A percentile compares a stretch with the other conserved stretches of the same genome.
These are phyloP conservation scores for Anagyrus pseudococci DNA, from an alignment of 2,888 invertebrate species.

Conservation along the genomic window DNA sequence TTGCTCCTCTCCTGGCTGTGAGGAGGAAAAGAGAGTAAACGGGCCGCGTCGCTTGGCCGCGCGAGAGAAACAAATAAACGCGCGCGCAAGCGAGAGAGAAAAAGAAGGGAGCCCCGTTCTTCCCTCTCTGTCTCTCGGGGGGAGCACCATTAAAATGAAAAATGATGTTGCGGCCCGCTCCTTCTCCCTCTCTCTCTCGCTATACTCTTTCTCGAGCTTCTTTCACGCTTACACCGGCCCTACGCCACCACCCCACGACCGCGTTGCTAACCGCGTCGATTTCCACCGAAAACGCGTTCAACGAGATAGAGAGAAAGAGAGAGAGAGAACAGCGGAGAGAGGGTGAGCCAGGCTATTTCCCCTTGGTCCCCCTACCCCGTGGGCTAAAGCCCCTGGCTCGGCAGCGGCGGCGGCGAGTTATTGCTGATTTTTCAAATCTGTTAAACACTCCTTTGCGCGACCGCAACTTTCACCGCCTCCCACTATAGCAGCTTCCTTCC, in stretches of 20 bases:
- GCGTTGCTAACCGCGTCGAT: no score
- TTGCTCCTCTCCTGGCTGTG: constrained; percentile 23
- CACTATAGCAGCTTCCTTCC: neutral
- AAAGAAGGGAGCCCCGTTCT: constrained; percentile 42
- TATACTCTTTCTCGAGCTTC: constrained; percentile 3
- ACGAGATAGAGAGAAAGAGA: no score
- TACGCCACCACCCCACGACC: constrained; percentile 10
- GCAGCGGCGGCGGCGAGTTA: constrained; percentile 43
- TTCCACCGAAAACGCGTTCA: constrained; percentile 31
- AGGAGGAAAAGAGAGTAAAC: constrained; percentile 41
- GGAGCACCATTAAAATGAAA: constrained; percentile 62
- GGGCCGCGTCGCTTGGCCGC: no score
- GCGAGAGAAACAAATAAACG: constrained; percentile 52
- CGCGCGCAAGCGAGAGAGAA: constrained; percentile 42
- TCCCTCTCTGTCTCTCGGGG: no score
- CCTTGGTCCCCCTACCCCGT: no score
- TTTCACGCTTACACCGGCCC: constrained; percentile 8
- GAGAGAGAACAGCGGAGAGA: no score
- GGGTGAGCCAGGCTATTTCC: no score
- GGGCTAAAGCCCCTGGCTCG: no score
- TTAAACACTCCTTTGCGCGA: constrained; percentile 52
- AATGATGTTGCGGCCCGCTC: constrained; percentile 55
- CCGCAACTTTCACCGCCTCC: constrained; percentile 43
- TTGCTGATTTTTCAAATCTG: constrained; percentile 60
- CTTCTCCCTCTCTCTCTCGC: constrained; percentile 10